Conservation (phyloP, 1,140 invertebrate species). For the Teleogryllus occipitalis region DNA sequence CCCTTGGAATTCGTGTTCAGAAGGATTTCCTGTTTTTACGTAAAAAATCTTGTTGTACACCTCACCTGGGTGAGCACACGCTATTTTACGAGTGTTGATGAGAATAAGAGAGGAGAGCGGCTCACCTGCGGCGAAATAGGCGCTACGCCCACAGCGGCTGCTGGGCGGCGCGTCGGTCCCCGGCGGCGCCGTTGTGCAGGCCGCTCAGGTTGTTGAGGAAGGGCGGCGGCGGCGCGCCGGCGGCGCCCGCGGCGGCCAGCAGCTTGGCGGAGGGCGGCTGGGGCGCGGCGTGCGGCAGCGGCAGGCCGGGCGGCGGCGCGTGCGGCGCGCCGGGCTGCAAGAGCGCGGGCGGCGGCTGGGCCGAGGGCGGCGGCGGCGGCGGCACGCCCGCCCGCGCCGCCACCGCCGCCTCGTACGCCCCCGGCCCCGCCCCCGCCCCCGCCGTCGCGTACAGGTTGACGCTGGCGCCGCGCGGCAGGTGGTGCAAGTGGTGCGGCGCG, state of each 20-base stretch:
- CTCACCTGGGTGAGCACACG: no score
- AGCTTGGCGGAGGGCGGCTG: neutral
- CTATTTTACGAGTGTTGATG: no score
- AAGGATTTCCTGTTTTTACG: no score
- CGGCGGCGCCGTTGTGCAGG: constrained; percentile 11
- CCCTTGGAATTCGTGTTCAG: no score
- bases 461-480: neutral
- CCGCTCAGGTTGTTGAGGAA: constrained; percentile 16
- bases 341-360: no score
- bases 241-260: neutral
- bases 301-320: no score
- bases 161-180: neutral
- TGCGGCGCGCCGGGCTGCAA: no score
- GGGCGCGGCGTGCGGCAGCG: neutral
- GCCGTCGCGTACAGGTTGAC: constrained; percentile 8
- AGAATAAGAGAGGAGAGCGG: neutral
- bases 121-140: constrained; percentile 20
- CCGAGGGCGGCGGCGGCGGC: neutral
- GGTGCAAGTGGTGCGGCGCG: neutral
- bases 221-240: constrained; percentile 2
- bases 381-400: neutral
- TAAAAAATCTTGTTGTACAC: no score
- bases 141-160: constrained; percentile 23
- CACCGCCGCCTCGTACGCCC: no score
- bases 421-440: no score